Base-by-base conservation (phyloP, 2,113 vertebrate species). In the Rhagologus leucostigma region DNA sequence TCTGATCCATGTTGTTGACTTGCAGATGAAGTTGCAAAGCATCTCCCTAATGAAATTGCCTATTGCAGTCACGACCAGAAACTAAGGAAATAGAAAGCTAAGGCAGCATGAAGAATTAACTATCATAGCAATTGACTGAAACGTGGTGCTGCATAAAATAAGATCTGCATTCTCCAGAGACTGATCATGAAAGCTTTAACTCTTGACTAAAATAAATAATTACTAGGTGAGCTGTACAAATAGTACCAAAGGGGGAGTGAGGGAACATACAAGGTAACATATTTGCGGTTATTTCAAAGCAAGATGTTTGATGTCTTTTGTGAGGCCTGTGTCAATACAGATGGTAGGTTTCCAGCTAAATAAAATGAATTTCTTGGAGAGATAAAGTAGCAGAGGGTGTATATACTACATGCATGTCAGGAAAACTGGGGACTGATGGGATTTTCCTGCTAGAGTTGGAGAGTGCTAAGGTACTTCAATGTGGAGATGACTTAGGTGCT, bases 1-100 rank as follows among this genome's bases (percentile, higher is more conserved):
- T 82, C 70, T 85, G 71, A 87, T 93, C 53, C 22, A 2, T 62
- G 75, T 42, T 85, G 82, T 55, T 96, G 78, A 70, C 78, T 95
- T 96, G 74, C 70, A 74, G 67, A 86, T 94, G 78, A 86, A 59
- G 35, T 83, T 96, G 42, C 89, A 83, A 60, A 91, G 60, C 79
- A 50, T 70, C 23, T 89, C 49, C 15, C 41, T 93, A 74, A 83
- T 89, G 50, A 90, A 91, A 91, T 94, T 85, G 93, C 49, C 70
- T 76, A 50, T 74, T 95, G 30, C 23, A 63, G 70, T 93, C 67
- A 70, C 0, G 6, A 46, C 46, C 80, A 65, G 70, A 79, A 78
- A 63, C 27, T 39, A 49, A 88, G 71, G 76, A 95, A 82, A 79
- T 82, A 18, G 60, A 79, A 94, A 84, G 44, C 52, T 59, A 89